Percentiles rank a stretch among this genome's conserved stretches.
Conservation (phyloP, 2,113 vertebrate genomes). For the Ondatra zibethicus region DNA sequence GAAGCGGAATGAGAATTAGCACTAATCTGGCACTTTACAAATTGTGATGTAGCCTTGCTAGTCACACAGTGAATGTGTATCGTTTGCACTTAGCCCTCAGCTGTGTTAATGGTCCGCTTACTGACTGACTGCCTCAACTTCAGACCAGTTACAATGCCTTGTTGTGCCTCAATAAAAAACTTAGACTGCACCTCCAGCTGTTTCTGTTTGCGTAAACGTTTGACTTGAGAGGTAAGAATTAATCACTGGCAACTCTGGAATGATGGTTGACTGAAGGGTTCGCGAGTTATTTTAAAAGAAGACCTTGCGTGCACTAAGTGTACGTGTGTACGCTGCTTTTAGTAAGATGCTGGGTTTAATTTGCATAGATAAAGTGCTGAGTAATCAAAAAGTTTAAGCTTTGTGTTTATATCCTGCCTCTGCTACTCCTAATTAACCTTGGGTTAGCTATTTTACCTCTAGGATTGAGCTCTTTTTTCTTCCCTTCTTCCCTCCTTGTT, state of each 20-base stretch:
- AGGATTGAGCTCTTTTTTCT: neutral
- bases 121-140: conserved; percentile 87
- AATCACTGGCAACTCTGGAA: conserved; percentile 33
- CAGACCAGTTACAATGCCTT: conserved; percentile 89
- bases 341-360: neutral
- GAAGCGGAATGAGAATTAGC: conserved; percentile 86
- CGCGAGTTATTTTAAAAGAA: conserved; percentile 47
- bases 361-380: neutral
- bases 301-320: neutral
- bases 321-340: neutral
- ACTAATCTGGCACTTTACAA: conserved; percentile 91
- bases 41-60: conserved; percentile 89
- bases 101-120: conserved; percentile 87
- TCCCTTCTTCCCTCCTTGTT: neutral
- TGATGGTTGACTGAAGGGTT: conserved; percentile 10
- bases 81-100: conserved; percentile 88
- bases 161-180: conserved; percentile 94
- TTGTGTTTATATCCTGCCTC: neutral
- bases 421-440: neutral
- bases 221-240: conserved; percentile 40
- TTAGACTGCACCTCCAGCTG: conserved; percentile 88
- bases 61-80: conserved; percentile 89
- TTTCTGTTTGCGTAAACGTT: conserved; percentile 72
- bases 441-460: neutral
- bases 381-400: neutral